These are phyloP conservation scores for Aleiodes alternator DNA, from an alignment of 2,888 invertebrate genomes.

Conservation along the genomic window DNA sequence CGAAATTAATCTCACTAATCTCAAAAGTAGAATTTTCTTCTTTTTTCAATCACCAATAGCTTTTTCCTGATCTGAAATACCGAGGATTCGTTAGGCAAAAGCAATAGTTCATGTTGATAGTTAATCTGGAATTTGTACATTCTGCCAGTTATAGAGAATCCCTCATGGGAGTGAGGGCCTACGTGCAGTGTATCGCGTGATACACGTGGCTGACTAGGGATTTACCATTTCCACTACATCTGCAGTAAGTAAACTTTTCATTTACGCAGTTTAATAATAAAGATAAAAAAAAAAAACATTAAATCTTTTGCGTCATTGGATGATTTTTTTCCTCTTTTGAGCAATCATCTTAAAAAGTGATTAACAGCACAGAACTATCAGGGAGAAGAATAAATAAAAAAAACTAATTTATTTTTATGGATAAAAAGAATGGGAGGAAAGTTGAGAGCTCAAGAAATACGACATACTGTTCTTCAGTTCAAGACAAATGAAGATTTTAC, in stretches of 20 bases:
- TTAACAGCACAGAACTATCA: too few species aligned
- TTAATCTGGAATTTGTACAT: constrained; percentile 31
- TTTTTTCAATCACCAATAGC: neutral
- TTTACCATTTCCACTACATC: constrained; percentile 9
- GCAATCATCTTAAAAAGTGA: too few species aligned
- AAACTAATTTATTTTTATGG: constrained; percentile 2
- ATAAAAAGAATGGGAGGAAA: neutral
- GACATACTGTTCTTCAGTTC: neutral
- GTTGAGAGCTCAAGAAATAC: neutral
- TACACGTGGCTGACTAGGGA: constrained; percentile 31
- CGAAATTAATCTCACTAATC: too few species aligned
- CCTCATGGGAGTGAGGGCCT: constrained; percentile 3
- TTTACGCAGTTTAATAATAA: constrained; percentile 4
- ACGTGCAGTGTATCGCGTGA: constrained; percentile 5
- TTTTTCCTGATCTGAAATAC: neutral
- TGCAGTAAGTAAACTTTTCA: too few species aligned
- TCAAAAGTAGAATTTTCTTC: too few species aligned
- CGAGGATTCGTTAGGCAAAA: neutral
- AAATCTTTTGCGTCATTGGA: too few species aligned
- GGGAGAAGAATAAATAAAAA: too few species aligned
- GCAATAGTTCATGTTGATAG: constrained; percentile 19
- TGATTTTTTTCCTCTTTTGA: too few species aligned
- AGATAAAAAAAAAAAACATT: neutral
- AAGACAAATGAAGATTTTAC: constrained; percentile 20
- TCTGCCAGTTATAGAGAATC: constrained; percentile 20